Conservation (phyloP, 2,797 vertebrate species). For the Florisuga fusca region DNA sequence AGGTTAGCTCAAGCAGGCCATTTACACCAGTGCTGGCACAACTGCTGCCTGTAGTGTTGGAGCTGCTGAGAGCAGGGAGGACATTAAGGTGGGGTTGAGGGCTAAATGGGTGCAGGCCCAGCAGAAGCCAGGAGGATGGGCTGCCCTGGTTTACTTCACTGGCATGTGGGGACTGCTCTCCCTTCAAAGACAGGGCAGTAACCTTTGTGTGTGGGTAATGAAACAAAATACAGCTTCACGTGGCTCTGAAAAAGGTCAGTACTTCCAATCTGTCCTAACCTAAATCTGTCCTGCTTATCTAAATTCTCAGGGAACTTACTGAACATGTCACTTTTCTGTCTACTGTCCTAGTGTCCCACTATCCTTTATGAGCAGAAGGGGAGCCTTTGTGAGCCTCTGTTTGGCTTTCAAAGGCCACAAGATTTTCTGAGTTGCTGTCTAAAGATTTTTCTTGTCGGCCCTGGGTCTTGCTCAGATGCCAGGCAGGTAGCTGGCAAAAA, state of each 20-base stretch:
- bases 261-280: background rate
- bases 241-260: background rate
- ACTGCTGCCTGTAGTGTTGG: fast-evolving
- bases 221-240: background rate
- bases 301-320: background rate
- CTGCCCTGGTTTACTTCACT: background rate
- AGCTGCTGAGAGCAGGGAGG: background rate
- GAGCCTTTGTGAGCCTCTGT: too few species aligned
- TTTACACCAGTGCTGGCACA: background rate
- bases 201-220: background rate
- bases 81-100: too few species aligned
- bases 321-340: fast-evolving
- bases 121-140: background rate
- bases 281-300: too few species aligned
- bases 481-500: background rate
- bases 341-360: background rate
- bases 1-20: background rate
- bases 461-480: background rate
- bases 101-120: too few species aligned
- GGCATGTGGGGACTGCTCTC: background rate
- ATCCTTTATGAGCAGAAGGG: background rate
- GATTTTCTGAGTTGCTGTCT: background rate
- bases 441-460: background rate
- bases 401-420: background rate
- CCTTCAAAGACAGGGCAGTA: background rate